Evolutionary conservation across 1,140 invertebrate species (phyloP), one percentile per base, ranked within the genome.

Genomic region (Adelges cooleyi): DNA sequence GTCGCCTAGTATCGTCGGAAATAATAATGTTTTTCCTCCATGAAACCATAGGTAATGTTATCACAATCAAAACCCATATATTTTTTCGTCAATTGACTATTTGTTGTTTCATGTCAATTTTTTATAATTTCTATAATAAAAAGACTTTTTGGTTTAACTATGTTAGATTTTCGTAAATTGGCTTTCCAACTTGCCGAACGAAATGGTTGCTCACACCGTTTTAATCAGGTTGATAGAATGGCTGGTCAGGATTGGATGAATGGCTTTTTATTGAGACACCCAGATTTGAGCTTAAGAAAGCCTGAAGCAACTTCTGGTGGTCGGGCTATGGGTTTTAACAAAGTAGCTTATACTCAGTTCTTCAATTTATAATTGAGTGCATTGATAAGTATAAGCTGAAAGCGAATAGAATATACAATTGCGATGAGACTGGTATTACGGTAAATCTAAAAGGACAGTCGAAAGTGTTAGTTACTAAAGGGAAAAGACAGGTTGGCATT

Each of bases 191-290:
- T 42, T 54, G 65, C 65, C 15, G 27, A 54, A 53, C n/a, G 10
- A 42, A 66, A 53, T 51, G 18, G 22, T 42, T 29, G 13, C 1
- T 22, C 22, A 17, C 48, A 66, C 20, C 36, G 13, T 27, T 70
- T 71, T 49, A 66, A 69, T 66, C 52, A 67, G 27, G 48, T 23
- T 15, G 53, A 53, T 27, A 62, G 62, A 68, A 62, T 69, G 18
- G 70, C 70, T 38, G 69, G 70, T 20, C 65, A 54, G 54, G 66
- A 72, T 65, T 70, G 70, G 70, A 33, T 72, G 42, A 29, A 68
- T 33, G 50, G 59, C 27, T 72, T 71, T 70, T 54, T 70, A n/a
- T 66, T 66, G 59, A 65, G 70, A 48, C 65, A 71, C 54, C 51
- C 59, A 51, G 29, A 42, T 29, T 54, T 70, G 17, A 62, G 40